Percentiles rank a stretch among this genome's conserved stretches.
Conservation (phyloP, 2,797 vertebrate species). For the Takifugu rubripes region DNA sequence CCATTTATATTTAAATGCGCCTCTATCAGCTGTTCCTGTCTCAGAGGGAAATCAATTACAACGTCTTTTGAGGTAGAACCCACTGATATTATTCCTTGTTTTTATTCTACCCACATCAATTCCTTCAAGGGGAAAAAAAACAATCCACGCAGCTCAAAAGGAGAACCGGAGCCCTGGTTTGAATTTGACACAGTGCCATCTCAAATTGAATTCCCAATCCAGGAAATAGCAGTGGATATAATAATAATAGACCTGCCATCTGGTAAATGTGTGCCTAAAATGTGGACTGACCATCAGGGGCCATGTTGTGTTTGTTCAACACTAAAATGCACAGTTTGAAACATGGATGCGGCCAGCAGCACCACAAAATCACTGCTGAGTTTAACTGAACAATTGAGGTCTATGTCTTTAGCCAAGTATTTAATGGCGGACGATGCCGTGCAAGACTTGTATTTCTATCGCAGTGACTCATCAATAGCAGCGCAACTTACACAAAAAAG, state of each 20-base stretch:
- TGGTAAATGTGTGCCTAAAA: constrained; percentile 20
- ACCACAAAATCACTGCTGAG: not conserved
- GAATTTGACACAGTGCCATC: constrained; percentile 28
- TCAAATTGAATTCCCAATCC: constrained; percentile 28
- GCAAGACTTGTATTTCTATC: no score
- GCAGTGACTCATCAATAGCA: not conserved
- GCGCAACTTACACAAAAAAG: constrained; percentile 96
- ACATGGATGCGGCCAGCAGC: constrained; percentile 5
- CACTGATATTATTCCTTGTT: not conserved
- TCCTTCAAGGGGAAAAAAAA: constrained; percentile 18
- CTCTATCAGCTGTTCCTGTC: constrained; percentile 2
- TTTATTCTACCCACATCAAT: constrained; percentile 3
- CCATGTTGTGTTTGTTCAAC: constrained; percentile 9
- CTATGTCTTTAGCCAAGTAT: not conserved
- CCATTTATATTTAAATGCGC: not conserved
- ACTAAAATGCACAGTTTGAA: constrained; percentile 15
- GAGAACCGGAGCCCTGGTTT: constrained; percentile 23
- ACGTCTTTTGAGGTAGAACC: not conserved
- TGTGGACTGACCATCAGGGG: constrained; percentile 8
- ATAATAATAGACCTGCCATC: constrained; percentile 41
- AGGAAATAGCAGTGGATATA: constrained; percentile 23
- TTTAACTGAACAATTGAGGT: not conserved
- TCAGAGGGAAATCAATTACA: not conserved
- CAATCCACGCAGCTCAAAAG: constrained; percentile 7
- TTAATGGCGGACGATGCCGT: not conserved